phyloP scores from a whole-genome alignment of 2,113 vertebrate genomes.

The Equus quagga region DNA sequence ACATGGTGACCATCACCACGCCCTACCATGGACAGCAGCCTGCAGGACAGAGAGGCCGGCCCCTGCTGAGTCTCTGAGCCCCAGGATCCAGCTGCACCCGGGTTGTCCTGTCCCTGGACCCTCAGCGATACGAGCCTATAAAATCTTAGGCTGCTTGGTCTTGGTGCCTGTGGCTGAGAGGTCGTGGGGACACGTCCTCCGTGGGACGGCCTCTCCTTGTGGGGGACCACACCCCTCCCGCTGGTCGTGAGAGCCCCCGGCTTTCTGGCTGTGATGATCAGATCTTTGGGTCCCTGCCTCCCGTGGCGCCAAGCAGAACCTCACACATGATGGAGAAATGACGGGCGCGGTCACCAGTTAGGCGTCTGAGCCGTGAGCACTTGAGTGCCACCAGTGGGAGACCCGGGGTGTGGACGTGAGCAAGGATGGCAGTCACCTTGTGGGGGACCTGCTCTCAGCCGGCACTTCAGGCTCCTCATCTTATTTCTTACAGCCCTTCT shows the following conservation, averaged over 20 bases:
- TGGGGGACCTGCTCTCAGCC: neutral
- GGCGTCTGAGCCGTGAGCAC: neutral
- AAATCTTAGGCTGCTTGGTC: neutral
- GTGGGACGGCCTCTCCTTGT: rapidly evolving
- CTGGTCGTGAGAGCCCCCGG: rapidly evolving
- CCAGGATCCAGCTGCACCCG: too few species aligned
- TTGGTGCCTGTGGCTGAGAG: neutral
- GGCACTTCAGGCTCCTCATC: rapidly evolving
- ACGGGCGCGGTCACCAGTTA: neutral
- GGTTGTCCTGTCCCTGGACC: neutral
- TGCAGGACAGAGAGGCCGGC: neutral
- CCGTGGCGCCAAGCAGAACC: rapidly evolving
- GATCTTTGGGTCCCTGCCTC: neutral
- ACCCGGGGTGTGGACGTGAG: rapidly evolving
- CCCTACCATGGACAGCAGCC: neutral
- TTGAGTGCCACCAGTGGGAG: rapidly evolving
- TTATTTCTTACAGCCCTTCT: neutral
- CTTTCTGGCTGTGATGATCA: neutral
- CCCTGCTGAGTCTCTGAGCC: neutral
- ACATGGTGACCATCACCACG: rapidly evolving
- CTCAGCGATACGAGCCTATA: rapidly evolving
- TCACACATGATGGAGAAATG: too few species aligned
- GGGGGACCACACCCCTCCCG: neutral
- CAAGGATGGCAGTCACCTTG: rapidly evolving
- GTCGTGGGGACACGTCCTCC: rapidly evolving